A percentile compares a stretch with the other conserved stretches of the same genome.
These are phyloP conservation scores for Romanogobio albipinnatus DNA, from an alignment of 2,113 vertebrate species.

Conservation along the genomic window DNA sequence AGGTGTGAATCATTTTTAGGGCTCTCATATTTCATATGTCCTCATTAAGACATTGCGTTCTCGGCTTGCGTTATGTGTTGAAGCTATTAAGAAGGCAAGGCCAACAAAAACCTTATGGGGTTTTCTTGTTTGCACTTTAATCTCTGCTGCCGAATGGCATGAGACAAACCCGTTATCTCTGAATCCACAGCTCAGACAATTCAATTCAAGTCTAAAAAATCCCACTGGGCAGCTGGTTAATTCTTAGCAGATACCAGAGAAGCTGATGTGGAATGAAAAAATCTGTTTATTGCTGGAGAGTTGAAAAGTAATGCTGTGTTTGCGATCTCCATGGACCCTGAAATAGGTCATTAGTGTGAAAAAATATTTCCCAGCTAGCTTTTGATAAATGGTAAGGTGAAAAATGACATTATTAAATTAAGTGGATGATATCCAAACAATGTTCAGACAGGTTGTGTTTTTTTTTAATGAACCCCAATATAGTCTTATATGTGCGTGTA, in stretches of 20 bases:
- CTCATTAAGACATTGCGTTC: not conserved
- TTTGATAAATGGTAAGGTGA: conserved; percentile 6
- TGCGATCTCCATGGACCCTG: not conserved
- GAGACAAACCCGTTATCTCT: not conserved
- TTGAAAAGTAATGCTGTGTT: conserved; percentile 6
- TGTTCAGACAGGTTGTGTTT: not conserved
- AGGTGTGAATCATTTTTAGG: conserved; percentile 21
- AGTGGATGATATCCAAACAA: not conserved
- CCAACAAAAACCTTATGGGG: not conserved
- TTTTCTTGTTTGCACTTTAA: conserved; percentile 9
- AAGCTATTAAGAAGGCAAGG: not conserved
- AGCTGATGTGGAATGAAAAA: conserved; percentile 3
- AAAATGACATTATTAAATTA: not conserved
- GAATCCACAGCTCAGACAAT: not conserved
- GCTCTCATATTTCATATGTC: not conserved
- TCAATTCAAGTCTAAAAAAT: conserved; percentile 6
- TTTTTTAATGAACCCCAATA: not conserved
- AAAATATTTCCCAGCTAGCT: not conserved
- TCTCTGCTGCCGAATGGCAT: not conserved
- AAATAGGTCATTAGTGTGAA: conserved; percentile 5
- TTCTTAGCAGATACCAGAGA: conserved; percentile 1
- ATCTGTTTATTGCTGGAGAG: not conserved
- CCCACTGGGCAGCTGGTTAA: not conserved
- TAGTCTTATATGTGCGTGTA: not conserved
- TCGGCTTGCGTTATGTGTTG: not conserved